Evolutionary conservation across 92 coral and sea anemone genomes (phyloP).

Genomic region (Heliopora coerulea): DNA sequence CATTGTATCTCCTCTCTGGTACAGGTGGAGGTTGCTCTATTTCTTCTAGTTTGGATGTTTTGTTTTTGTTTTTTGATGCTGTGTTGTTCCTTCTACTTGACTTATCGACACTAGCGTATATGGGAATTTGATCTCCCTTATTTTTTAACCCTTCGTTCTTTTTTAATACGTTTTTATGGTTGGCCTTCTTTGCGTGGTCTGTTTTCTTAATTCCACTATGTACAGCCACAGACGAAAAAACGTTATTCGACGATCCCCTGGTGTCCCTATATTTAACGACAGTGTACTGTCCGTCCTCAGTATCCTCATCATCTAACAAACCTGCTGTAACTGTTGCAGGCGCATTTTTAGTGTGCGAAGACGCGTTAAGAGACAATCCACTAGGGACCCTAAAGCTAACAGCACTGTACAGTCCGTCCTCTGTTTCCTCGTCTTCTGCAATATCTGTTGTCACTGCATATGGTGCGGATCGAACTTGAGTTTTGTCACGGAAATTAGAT

Average conservation of each 20-base stretch:
- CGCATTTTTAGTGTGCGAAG: not conserved
- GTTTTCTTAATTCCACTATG: not conserved
- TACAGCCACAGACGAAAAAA: not conserved
- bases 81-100: not conserved
- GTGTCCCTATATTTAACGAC: not conserved
- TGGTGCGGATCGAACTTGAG: too few species aligned
- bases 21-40: conserved; percentile 12
- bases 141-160: not conserved
- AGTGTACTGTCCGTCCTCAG: not conserved
- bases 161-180: not conserved
- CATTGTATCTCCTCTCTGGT: conserved; percentile 18
- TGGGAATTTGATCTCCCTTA: not conserved
- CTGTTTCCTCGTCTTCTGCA: not conserved
- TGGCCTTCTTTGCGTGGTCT: not conserved
- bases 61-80: not conserved
- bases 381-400: not conserved
- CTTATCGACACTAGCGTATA: conserved; percentile 22
- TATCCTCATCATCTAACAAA: not conserved
- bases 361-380: not conserved
- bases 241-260: not conserved
- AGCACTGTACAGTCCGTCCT: conserved; percentile 22
- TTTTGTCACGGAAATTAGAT: too few species aligned
- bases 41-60: not conserved
- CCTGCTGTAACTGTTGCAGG: not conserved
- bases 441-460: not conserved